Conservation (phyloP, 2,888 invertebrate genomes). For the Drosophila neutralis region DNA sequence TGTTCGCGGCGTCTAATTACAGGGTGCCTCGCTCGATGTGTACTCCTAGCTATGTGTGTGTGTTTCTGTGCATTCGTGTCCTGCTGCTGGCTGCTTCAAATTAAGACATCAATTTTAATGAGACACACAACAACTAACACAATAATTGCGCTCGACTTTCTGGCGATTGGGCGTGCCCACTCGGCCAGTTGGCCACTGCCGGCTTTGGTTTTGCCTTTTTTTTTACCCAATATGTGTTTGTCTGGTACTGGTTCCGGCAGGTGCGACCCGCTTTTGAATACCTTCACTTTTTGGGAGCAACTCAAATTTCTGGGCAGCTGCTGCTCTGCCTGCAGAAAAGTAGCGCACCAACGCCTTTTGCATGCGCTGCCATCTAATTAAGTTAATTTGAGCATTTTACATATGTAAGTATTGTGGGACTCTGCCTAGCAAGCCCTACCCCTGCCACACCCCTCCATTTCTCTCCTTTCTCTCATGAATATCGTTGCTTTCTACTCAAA, state of each 20-base stretch:
- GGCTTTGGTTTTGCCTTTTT: conserved; percentile 61
- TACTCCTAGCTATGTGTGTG: conserved; percentile 16
- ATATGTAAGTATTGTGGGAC: conserved; percentile 56
- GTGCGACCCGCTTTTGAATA: conserved; percentile 49
- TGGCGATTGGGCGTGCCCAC: conserved; percentile 55
- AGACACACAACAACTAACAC: conserved; percentile 72
- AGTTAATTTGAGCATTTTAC: conserved; percentile 76
- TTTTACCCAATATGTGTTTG: conserved; percentile 21
- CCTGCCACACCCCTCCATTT: conserved; percentile 5
- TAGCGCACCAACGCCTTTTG: conserved; percentile 74
- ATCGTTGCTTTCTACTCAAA: conserved; percentile 21
- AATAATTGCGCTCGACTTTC: conserved; percentile 66
- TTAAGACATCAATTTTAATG: conserved; percentile 80
- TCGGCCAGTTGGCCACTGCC: conserved; percentile 46
- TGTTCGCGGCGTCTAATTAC: conserved; percentile 75
- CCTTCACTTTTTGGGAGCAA: conserved; percentile 51
- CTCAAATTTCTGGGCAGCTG: conserved; percentile 60
- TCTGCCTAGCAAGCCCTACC: conserved; percentile 6
- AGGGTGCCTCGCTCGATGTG: conserved; percentile 56
- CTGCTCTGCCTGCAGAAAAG: conserved; percentile 46
- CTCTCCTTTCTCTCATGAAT: conserved; percentile 1
- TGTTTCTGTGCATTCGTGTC: conserved; percentile 43
- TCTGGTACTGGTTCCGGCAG: conserved; percentile 71
- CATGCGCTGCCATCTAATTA: conserved; percentile 68
- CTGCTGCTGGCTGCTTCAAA: conserved; percentile 69